Evolutionary conservation across 2,797 vertebrate species (phyloP), one percentile per base, ranked within the genome.

Genomic region (Helicolenus hilgendorfi): DNA sequence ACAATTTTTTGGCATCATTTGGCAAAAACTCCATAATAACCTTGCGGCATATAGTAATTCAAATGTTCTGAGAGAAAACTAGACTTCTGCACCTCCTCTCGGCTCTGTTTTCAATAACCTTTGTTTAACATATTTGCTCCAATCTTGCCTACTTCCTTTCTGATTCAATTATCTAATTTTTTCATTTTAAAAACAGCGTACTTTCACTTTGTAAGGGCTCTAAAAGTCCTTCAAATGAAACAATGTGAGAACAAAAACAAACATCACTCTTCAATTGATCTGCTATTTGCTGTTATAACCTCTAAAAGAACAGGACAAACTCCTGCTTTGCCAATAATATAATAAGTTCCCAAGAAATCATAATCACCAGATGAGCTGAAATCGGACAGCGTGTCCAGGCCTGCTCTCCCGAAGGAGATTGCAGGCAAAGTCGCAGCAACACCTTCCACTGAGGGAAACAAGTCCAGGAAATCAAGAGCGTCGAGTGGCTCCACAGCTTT

Each of bases 391-490:
- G 76, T 91, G 87, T 97, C 96, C 22, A 97, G 92, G 15, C 81
- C 77, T 20, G 63, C 64, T 63, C 81, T 88, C 13, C 93, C 71
- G 1, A 71, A 22, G 14, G 81, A 84, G 26, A 88, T 72, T 3
- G 59, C 63, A 35, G 90, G 70, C 20, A 63, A 69, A 67, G 81
- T 26, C 9, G 82, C 24, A 24, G 10, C 29, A 6, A n/a, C 65
- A 15, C 22, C 53, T 45, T 90, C 79, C 31, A 59, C 72, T 0
- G 87, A 77, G 29, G 86, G 45, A 49, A 99, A 99, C 24, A 89
- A 94, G 87, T 99, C 98, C 24, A 99, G 95, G 15, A 93, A 29
- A 95, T 98, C 92, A 0, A 98, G 98, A 24, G 85, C 91, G 82
- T 90, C 74, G 0, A 93, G 91, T 63, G 26, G 81, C 6, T 87